phyloP scores from a whole-genome alignment of 92 coral and sea anemone genomes.

The Phenganax subtilis region DNA sequence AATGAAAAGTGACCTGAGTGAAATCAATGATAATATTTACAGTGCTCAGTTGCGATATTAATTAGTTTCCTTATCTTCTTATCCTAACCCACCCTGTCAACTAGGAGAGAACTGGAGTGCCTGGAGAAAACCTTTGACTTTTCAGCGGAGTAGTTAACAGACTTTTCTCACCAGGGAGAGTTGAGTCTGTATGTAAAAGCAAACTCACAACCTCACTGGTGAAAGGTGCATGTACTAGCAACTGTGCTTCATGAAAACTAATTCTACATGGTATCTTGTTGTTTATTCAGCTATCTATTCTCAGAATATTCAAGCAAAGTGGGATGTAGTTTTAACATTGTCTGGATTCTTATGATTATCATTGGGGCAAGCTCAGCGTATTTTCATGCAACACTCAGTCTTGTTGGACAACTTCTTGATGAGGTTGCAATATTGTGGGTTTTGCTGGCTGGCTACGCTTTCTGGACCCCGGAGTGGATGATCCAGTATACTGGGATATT shows the following conservation, averaged over 20 bases:
- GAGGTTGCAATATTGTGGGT: constrained; percentile 96
- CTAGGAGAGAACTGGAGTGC: no score
- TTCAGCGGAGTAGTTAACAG: no score
- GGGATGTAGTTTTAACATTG: constrained; percentile 68
- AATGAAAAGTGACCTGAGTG: no score
- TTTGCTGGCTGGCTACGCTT: constrained; percentile 72
- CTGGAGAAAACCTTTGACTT: no score
- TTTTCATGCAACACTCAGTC: constrained; percentile 92
- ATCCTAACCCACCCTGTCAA: no score
- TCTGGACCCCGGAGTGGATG: constrained; percentile 95
- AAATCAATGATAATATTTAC: no score
- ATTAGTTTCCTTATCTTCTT: no score
- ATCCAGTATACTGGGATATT: constrained; percentile 52
- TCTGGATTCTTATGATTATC: constrained; percentile 68
- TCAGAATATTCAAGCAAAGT: constrained; percentile 79
- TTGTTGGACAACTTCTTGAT: constrained; percentile 88
- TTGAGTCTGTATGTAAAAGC: no score
- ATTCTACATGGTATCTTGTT: neutral
- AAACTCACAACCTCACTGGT: no score
- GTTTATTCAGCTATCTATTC: constrained; percentile 64
- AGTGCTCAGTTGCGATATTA: no score
- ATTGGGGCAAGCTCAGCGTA: constrained; percentile 87
- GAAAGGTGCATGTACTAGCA: no score
- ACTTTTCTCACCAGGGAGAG: no score
- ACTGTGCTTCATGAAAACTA: neutral